Evolutionary conservation across 2,888 invertebrate species (phyloP).

Genomic region (Agrotis segetum): DNA sequence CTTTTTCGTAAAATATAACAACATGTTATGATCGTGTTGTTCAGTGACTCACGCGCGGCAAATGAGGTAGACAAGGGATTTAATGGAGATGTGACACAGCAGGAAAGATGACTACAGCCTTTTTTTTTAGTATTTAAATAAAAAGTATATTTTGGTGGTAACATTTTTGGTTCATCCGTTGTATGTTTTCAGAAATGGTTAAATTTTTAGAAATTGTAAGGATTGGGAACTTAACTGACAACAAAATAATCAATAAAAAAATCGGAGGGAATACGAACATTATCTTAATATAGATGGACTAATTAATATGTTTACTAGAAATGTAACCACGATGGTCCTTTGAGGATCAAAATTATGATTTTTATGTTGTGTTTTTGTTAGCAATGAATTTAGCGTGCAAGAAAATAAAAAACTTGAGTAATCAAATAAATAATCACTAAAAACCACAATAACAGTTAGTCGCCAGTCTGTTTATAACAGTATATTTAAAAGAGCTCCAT

Average conservation of each 20-base stretch:
- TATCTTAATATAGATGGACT: no score
- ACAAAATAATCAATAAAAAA: no score
- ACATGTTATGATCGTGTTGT: conserved; percentile 16
- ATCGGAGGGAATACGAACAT: no score
- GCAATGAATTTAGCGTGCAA: no score
- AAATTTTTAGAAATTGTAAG: no score
- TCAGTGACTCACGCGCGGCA: conserved; percentile 11
- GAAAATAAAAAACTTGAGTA: background rate
- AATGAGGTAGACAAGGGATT: conserved; percentile 26
- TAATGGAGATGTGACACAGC: conserved; percentile 3
- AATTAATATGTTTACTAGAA: no score
- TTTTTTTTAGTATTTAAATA: background rate
- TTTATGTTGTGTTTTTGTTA: no score
- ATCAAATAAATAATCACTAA: background rate
- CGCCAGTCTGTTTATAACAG: conserved; percentile 9
- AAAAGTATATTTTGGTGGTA: background rate
- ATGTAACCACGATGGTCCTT: no score
- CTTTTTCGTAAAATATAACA: background rate
- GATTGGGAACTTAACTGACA: no score
- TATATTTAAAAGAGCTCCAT: conserved; percentile 53
- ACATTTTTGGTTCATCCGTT: background rate
- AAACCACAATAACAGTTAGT: background rate
- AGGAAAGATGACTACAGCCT: background rate
- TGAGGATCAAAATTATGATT: no score
- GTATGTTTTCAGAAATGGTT: no score